Evolutionary conservation across 2,888 invertebrate species (phyloP).

Genomic region (Pristionchus arcanus): DNA sequence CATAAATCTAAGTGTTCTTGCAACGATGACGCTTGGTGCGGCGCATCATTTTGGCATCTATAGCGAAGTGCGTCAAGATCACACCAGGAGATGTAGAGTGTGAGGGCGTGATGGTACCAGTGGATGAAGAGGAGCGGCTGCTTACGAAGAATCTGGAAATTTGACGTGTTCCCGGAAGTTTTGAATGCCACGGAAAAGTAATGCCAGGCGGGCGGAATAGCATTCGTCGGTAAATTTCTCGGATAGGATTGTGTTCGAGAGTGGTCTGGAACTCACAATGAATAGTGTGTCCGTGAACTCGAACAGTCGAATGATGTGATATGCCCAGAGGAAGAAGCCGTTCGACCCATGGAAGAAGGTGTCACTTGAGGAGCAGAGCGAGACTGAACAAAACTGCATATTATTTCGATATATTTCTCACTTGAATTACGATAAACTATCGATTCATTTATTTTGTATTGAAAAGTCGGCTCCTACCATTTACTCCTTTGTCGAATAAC

Average conservation of each 20-base stretch:
- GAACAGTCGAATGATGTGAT: neutral
- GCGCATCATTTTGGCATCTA: too few species aligned
- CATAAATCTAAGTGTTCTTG: neutral
- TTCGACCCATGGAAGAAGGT: neutral
- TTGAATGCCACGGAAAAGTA: too few species aligned
- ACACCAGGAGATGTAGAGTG: neutral
- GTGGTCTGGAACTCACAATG: neutral
- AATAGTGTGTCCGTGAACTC: conserved; percentile 17
- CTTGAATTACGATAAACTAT: too few species aligned
- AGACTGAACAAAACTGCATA: neutral
- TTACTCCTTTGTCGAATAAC: neutral
- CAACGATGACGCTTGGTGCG: too few species aligned
- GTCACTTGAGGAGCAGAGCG: neutral
- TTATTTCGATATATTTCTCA: too few species aligned
- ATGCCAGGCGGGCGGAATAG: too few species aligned
- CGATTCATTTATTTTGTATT: too few species aligned
- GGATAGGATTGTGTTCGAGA: too few species aligned
- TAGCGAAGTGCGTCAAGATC: neutral
- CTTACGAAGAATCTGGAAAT: conserved; percentile 52
- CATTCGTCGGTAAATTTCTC: too few species aligned
- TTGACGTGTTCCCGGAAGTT: neutral
- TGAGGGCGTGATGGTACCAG: conserved; percentile 55
- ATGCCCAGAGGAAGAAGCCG: neutral
- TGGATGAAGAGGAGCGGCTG: conserved; percentile 51
- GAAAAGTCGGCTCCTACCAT: neutral